phyloP scores from a whole-genome alignment of 2,797 vertebrate genomes.

The Sus cebifrons region DNA sequence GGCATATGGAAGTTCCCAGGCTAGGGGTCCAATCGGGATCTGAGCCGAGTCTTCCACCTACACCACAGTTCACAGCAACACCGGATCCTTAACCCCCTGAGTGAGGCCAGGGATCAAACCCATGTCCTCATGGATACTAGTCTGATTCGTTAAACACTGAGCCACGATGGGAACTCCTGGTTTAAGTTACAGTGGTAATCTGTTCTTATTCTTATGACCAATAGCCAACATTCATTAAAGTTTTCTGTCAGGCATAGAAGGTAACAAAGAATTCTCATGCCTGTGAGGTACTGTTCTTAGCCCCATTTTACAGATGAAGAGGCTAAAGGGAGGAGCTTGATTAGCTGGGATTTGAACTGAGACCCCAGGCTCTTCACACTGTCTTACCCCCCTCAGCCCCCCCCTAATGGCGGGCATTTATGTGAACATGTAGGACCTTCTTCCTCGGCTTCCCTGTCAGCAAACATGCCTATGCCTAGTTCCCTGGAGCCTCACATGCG shows the following conservation, averaged over 20 bases:
- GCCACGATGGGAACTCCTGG: no score
- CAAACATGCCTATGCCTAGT: background rate
- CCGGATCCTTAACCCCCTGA: no score
- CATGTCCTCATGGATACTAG: no score
- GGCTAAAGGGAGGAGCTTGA: background rate
- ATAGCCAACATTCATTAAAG: background rate
- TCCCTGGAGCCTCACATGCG: background rate
- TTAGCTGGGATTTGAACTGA: background rate
- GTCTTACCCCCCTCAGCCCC: background rate
- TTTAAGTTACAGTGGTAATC: constrained; percentile 2
- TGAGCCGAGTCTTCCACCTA: no score
- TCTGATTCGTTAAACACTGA: no score
- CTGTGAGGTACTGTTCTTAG: background rate
- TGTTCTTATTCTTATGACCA: background rate
- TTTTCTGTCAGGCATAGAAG: background rate
- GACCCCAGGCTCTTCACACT: background rate
- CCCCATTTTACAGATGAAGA: background rate
- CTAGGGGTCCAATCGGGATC: no score
- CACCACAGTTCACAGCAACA: no score
- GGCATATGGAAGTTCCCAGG: no score
- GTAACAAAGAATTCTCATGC: background rate
- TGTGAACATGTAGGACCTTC: background rate
- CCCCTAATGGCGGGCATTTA: background rate
- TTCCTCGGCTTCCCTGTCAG: background rate
- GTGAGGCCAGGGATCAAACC: no score